Conservation (phyloP, 2,888 invertebrate genomes). For the Calameuta pallipes region DNA sequence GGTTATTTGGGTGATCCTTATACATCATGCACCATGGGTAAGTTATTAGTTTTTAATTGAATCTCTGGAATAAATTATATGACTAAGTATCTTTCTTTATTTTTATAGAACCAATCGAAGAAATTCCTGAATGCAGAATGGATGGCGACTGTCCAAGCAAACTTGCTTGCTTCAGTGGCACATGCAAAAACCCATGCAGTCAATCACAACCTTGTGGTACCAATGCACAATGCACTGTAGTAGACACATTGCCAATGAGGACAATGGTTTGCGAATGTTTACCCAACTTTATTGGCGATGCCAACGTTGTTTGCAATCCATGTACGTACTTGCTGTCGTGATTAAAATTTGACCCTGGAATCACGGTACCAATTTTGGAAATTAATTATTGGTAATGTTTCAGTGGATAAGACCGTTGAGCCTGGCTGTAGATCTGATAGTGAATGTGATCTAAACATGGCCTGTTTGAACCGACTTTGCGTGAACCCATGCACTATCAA, state of each 20-base stretch:
- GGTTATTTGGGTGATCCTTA: slow-evolving; percentile 85
- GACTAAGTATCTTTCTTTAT: slow-evolving; percentile 3
- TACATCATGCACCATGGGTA: slow-evolving; percentile 74
- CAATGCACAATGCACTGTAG: slow-evolving; percentile 85
- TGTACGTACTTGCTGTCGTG: slow-evolving; percentile 69
- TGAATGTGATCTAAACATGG: slow-evolving; percentile 79
- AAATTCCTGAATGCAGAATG: slow-evolving; percentile 76
- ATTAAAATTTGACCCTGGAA: neutral
- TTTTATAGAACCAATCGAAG: slow-evolving; percentile 67
- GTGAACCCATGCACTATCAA: slow-evolving; percentile 81
- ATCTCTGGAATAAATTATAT: slow-evolving; percentile 3
- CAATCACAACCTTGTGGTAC: slow-evolving; percentile 82
- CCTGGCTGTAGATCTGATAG: slow-evolving; percentile 77
- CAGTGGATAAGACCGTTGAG: slow-evolving; percentile 57
- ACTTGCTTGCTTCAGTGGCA: slow-evolving; percentile 83
- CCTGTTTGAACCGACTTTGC: slow-evolving; percentile 79
- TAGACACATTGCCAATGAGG: slow-evolving; percentile 86
- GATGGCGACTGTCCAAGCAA: slow-evolving; percentile 90
- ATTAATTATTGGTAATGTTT: slow-evolving; percentile 3
- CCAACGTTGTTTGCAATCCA: slow-evolving; percentile 83
- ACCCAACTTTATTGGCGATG: slow-evolving; percentile 85
- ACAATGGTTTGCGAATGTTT: slow-evolving; percentile 90
- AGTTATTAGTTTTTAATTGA: slow-evolving; percentile 29
- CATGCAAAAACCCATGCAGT: slow-evolving; percentile 84
- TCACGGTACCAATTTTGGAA: neutral